Base-by-base conservation (phyloP, 2,888 invertebrate species). In the Hirtodrosophila histrioides region DNA sequence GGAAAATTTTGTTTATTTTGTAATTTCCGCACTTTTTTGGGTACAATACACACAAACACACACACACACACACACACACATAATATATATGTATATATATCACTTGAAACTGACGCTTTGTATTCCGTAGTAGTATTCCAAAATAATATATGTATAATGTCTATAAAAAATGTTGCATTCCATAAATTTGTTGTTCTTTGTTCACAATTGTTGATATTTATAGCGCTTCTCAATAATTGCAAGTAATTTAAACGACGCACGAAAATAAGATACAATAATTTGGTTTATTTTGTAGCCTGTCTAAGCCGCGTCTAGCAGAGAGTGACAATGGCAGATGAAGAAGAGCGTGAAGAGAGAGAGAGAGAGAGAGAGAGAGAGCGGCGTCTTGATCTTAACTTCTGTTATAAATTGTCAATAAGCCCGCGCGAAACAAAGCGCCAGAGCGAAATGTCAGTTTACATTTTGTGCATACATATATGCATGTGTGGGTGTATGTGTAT, bases 391-490 rank as follows among this genome's bases (percentile, higher is more conserved):
- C 46, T 44, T 49, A 63, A 17, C 35, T 63, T 67, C 54, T 64
- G 60, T 64, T 65, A 46, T 75, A 77, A 75, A 84, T 86, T 82
- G 82, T 73, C 79, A 85, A 85, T 85, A 73, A 78, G 73, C 86
- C 87, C 82, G 82, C 82, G 87, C 83, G 87, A 82, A 85, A 87
- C 86, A 82, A 82, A 75, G 86, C 79, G 68, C 73, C 87, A 82
- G 68, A 82, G 61, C 79, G 63, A 73, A 87, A 85, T 71, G 85
- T 81, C 81, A 84, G 81, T 72, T 81, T 84, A 57, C 66, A 61
- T 84, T 67, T 60, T 50, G 29, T 60, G 46, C 40, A 37, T 56
- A 40, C 55, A 43, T 12, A 35, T 12, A 24, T 31, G 17, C 2
- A 2, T 17, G 17, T 17, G 17, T 17, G 17, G 1, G 17, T 46